Base-by-base conservation (phyloP, 2,113 vertebrate species). In the Haemorhous mexicanus region DNA sequence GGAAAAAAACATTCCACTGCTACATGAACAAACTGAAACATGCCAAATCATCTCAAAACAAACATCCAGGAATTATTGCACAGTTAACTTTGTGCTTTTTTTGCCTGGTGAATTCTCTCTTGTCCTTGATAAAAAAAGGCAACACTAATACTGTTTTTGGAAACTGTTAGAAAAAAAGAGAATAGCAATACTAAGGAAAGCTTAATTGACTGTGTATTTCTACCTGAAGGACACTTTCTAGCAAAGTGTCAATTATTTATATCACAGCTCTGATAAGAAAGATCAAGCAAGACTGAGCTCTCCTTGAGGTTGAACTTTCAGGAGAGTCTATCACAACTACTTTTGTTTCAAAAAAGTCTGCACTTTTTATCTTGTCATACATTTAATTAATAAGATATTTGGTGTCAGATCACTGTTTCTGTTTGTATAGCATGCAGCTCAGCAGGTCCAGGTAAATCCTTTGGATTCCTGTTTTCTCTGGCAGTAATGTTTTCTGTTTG, bases 181-280 rank as follows among this genome's bases (percentile, higher is more conserved):
- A 89, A 49, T 33, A 61, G 39, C 37, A 78, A 59, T 11, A 19
- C 12, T n/a, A 78, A 78, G 52, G 33, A 68, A 41, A 87, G 16
- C 9, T 90, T 89, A 95, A 76, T 52, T 80, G 62, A 50, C 88
- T 64, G 23, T 7, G 4, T 77, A 82, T 61, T 89, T 87, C 78
- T 64, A 91, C 26, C 77, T 44, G 19, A 91, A 78, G 69, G 21
- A 39, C 62, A 83, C 49, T 87, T 89, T 49, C 43, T 37, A 85
- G 41, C 37, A 37, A 56, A 85, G 19, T 61, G 58, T 79, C 86
- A 89, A 94, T 94, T 95, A 94, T 90, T 94, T 83, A 53, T 89
- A 89, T 66, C 50, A 46, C 76, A 81, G 30, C 33, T 35, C 23
- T 35, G 47, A 46, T 84, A 74, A 84, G 32, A 61, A 80, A 84